Conservation (phyloP, 2,113 vertebrate genomes). For the Myotis davidii region DNA sequence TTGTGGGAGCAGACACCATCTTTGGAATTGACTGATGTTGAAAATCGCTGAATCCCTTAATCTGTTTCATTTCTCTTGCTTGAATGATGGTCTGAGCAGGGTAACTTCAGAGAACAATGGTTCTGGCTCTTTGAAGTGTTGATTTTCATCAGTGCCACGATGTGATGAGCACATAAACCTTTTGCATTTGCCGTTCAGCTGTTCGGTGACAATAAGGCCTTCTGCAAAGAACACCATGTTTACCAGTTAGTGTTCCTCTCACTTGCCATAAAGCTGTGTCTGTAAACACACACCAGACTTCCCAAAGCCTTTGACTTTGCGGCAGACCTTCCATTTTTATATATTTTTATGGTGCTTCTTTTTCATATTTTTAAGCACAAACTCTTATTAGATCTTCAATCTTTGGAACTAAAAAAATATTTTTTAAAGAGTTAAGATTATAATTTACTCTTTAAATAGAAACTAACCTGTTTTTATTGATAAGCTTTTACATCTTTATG, state of each 20-base stretch:
- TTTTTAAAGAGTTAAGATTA: not conserved
- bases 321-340: not conserved
- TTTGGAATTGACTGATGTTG: slow-evolving; percentile 75
- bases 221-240: slow-evolving; percentile 69
- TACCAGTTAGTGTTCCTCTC: slow-evolving; percentile 34
- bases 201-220: slow-evolving; percentile 75
- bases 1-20: slow-evolving; percentile 80
- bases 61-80: slow-evolving; percentile 79
- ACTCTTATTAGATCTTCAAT: not conserved
- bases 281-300: slow-evolving; percentile 7
- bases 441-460: slow-evolving; percentile 18
- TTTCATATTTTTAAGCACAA: not conserved
- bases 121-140: slow-evolving; percentile 80
- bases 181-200: slow-evolving; percentile 47
- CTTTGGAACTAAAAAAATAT: not conserved
- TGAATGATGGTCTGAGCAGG: slow-evolving; percentile 76
- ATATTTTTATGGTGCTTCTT: not conserved
- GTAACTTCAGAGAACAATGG: slow-evolving; percentile 79
- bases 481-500: not conserved
- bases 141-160: slow-evolving; percentile 78
- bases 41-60: slow-evolving; percentile 75
- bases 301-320: not conserved
- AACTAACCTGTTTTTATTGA: not conserved
- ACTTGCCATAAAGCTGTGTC: slow-evolving; percentile 58
- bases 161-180: slow-evolving; percentile 70